Evolutionary conservation across 2,797 vertebrate genomes (phyloP).

Genomic region (Tolypeutes matacus): DNA sequence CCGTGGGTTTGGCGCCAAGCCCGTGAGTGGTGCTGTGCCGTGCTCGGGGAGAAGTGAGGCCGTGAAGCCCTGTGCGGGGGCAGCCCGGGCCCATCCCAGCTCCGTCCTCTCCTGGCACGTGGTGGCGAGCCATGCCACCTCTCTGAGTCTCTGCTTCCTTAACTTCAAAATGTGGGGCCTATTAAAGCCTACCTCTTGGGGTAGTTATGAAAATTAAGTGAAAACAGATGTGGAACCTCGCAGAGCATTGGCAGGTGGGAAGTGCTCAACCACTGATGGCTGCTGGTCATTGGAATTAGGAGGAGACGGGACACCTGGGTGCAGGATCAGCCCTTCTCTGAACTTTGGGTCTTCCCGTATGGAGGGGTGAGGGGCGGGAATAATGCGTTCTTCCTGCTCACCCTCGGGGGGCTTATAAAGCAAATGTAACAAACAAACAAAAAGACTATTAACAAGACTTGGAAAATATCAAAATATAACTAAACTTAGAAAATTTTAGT

Average conservation of each 20-base stretch:
- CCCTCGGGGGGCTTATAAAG: not conserved
- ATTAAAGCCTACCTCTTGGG: not conserved
- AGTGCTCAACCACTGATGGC: fast-evolving
- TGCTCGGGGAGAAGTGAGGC: fast-evolving
- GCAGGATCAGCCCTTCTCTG: not conserved
- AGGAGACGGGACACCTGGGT: not conserved
- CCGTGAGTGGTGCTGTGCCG: fast-evolving
- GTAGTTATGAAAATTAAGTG: fast-evolving
- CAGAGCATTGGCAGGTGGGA: fast-evolving
- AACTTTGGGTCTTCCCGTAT: not conserved
- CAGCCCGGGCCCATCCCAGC: not conserved
- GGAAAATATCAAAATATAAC: not conserved
- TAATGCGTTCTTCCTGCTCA: not conserved
- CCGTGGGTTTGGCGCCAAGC: fast-evolving
- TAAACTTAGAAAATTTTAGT: not conserved
- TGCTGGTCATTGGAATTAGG: fast-evolving
- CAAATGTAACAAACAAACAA: not conserved
- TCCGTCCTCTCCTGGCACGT: fast-evolving
- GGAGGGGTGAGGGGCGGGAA: not conserved
- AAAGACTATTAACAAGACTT: no score
- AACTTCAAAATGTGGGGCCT: fast-evolving
- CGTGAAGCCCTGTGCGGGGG: not conserved
- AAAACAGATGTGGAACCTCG: not conserved
- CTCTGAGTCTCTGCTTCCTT: not conserved
- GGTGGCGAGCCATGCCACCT: fast-evolving